Evolutionary conservation across 2,113 vertebrate species (phyloP).

Genomic region (Sminthopsis crassicaudata): DNA sequence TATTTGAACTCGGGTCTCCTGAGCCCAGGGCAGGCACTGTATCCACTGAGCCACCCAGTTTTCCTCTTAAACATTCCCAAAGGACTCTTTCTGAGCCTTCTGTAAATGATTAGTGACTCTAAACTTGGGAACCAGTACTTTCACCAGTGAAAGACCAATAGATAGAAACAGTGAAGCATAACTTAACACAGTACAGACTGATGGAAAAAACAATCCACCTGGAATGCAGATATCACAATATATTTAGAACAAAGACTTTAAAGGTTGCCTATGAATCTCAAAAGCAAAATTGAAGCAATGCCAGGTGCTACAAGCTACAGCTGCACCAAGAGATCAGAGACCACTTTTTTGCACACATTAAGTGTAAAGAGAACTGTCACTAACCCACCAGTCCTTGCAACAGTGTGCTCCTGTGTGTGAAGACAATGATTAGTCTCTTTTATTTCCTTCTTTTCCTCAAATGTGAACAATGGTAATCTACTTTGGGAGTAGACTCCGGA

Average conservation of each 20-base stretch:
- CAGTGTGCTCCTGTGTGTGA: too few relatives aligned
- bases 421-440: neutral
- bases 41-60: neutral
- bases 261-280: constrained; percentile 5
- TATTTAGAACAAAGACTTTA: neutral
- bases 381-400: neutral
- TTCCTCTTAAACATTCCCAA: neutral
- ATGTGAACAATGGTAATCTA: neutral
- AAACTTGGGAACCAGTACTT: neutral
- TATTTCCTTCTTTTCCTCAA: neutral
- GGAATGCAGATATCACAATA: neutral
- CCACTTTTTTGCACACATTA: neutral
- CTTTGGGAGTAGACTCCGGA: neutral
- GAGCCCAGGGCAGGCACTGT: too few relatives aligned
- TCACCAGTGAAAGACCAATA: neutral
- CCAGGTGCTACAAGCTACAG: neutral
- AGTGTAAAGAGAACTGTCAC: neutral
- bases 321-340: neutral
- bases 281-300: neutral
- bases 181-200: neutral
- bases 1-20: neutral
- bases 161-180: neutral
- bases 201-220: neutral
- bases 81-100: neutral
- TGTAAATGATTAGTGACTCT: neutral